These are phyloP conservation scores for Trachurus trachurus DNA, from an alignment of 2,797 vertebrate species.

Conservation along the genomic window DNA sequence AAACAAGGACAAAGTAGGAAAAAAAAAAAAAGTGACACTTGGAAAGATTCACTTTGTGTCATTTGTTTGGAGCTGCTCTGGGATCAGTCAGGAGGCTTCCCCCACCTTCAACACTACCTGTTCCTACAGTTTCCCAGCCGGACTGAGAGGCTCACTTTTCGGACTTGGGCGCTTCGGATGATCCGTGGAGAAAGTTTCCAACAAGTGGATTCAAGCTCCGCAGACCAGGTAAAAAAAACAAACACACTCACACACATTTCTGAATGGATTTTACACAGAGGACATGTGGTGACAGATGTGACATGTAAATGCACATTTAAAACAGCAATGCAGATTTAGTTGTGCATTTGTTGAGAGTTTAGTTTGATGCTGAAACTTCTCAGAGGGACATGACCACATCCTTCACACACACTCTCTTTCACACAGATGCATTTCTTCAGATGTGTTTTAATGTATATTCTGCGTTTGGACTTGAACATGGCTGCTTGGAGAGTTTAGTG, in stretches of 20 bases:
- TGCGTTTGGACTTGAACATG: constrained; percentile 22
- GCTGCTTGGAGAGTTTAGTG: neutral
- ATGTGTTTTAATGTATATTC: no score
- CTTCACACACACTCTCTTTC: no score
- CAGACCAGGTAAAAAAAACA: constrained; percentile 52
- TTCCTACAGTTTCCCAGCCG: constrained; percentile 16
- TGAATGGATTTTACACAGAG: neutral
- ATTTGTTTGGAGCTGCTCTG: neutral
- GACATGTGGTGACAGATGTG: neutral
- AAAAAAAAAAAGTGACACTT: constrained; percentile 29
- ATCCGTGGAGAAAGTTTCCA: constrained; percentile 46
- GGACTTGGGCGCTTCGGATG: constrained; percentile 43
- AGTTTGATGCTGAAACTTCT: no score
- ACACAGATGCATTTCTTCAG: no score
- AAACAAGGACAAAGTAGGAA: neutral
- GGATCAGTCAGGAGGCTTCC: neutral
- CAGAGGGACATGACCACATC: no score
- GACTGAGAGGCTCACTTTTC: constrained; percentile 40
- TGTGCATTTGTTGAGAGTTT: no score
- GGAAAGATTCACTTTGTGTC: neutral
- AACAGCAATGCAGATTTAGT: no score
- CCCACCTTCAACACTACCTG: constrained; percentile 22
- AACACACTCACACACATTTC: no score
- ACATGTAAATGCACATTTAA: no score
- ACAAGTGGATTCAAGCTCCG: constrained; percentile 18